A percentile compares a stretch with the other conserved stretches of the same genome.
phyloP scores from a whole-genome alignment of 2,797 vertebrate species.

The Hippoglossus hippoglossus region DNA sequence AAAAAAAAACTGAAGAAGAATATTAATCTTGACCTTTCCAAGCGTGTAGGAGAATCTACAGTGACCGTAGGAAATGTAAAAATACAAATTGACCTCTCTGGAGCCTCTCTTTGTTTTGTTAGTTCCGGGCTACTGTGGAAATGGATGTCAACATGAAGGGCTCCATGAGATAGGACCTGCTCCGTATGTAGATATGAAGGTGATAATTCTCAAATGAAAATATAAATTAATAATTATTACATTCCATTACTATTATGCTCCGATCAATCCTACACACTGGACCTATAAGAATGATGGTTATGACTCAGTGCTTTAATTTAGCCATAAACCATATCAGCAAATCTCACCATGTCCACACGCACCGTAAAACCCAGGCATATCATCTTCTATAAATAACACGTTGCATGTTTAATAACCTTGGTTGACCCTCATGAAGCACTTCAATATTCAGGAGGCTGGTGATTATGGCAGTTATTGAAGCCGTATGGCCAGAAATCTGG shows the following conservation, averaged over 20 bases:
- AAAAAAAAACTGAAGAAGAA: no score
- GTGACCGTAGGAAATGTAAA: no score
- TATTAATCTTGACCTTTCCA: no score
- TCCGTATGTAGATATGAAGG: neutral
- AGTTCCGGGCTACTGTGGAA: neutral
- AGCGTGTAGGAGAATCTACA: no score
- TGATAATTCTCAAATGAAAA: neutral
- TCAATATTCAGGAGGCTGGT: constrained; percentile 52
- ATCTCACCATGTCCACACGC: constrained; percentile 15
- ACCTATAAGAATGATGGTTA: neutral
- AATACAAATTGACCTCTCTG: no score
- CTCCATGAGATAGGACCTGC: neutral
- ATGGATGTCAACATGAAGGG: neutral
- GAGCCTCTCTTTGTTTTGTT: no score
- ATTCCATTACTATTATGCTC: neutral
- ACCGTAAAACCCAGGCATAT: constrained; percentile 39
- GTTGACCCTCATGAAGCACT: constrained; percentile 57
- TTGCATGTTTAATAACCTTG: constrained; percentile 51
- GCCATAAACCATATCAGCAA: constrained; percentile 17
- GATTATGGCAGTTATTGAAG: constrained; percentile 69
- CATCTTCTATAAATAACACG: constrained; percentile 55
- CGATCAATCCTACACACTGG: neutral
- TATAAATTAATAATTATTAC: neutral
- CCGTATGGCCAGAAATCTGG: constrained; percentile 54
- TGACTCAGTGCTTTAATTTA: neutral